Evolutionary conservation across 2,797 vertebrate species (phyloP), one percentile per base, ranked within the genome.

Genomic region (Hephaestus fuliginosus): DNA sequence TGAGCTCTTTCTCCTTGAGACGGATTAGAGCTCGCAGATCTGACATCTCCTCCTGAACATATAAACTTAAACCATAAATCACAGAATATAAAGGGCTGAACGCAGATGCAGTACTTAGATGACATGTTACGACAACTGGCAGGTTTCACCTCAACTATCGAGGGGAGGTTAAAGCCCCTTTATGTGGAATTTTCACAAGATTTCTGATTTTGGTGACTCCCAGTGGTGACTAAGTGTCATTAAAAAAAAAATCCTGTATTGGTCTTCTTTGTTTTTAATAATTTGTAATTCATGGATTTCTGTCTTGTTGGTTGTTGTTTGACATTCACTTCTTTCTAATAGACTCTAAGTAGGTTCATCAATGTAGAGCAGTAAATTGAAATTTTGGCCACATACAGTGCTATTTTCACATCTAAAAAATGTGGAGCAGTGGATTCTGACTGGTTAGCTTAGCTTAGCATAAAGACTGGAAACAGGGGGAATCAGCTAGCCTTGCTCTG

Each of bases 21-120:
- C 96, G 96, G 60, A 97, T 93, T 52, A 79, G 77, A 66, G 89
- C 91, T 76, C 93, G 94, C 81, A 98, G 87, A 70, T 97, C 96
- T 0, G 95, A 96, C 94, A 98, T 96, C 51, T 95, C 94, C 91
- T 98, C 97, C 98, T 99, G 85, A 17, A 83, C 8, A 74, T 49
- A 78, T 46, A 25, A 4, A 67, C 20, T 33, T 7, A 14, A 70
- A 61, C 7, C n/a, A 60, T 22, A 44, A 67, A 73, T 20, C 20
- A 17, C 0, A 13, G 7, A 25, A 17, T 58, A 68, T 30, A 53
- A 55, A n/a, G 8, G 69, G 2, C 20, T 43, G 14, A 46, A 65
- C 0, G 2, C 33, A 72, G 0, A 46, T 25, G 10, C 0, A 30
- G n/a, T 0, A 10, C 33, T 48, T 20, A 11, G 22, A 17, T 18